A percentile compares a stretch with the other conserved stretches of the same genome.
Evolutionary conservation across 2,113 vertebrate species (phyloP).

Genomic region (Pseudopodoces humilis): DNA sequence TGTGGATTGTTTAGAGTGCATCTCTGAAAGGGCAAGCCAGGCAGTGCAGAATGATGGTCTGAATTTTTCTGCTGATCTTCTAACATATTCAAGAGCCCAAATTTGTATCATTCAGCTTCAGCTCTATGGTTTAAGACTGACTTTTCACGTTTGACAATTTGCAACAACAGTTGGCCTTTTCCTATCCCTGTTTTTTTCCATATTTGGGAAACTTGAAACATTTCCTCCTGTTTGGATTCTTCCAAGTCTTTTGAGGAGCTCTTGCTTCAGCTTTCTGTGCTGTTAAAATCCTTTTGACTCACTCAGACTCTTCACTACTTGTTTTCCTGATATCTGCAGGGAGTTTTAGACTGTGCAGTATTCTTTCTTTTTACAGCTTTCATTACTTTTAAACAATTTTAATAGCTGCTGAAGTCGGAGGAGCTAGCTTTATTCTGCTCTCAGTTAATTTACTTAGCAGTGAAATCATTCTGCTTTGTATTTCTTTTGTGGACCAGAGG

Average conservation of each 20-base stretch:
- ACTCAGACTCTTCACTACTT: background rate
- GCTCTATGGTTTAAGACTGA: background rate
- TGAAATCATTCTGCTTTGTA: background rate
- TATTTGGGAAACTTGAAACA: background rate
- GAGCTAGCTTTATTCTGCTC: background rate
- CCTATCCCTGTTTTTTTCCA: accelerated
- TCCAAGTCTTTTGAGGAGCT: background rate
- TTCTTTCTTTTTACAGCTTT: background rate
- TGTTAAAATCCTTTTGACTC: background rate
- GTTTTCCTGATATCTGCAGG: background rate
- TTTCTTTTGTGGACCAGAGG: background rate
- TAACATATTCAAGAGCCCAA: background rate
- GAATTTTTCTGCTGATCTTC: background rate
- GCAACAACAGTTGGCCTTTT: background rate
- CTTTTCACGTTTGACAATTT: background rate
- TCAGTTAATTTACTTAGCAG: background rate
- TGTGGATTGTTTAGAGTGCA: background rate
- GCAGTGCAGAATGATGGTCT: background rate
- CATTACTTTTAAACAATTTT: background rate
- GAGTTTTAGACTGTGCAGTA: background rate
- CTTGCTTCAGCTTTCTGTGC: background rate
- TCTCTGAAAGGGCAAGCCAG: background rate
- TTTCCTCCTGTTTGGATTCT: background rate
- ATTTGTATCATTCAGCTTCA: background rate
- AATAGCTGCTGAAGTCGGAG: background rate